Conservation (phyloP, 2,113 vertebrate species). For the Cyphomyrus discorhynchus region DNA sequence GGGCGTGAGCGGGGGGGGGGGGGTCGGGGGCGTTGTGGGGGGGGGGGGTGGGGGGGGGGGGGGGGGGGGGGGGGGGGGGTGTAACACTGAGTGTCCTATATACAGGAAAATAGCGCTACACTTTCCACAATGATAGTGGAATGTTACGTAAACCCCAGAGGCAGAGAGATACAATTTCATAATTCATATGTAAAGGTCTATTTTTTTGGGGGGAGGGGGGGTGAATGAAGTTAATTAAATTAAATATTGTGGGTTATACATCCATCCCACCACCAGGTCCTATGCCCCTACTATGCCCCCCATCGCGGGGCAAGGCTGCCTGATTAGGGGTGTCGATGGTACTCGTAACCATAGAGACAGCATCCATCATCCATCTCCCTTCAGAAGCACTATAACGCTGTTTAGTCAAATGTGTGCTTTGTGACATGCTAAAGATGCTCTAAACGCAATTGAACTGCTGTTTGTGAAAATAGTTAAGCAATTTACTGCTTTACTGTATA, state of each 20-base stretch:
- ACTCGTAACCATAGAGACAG: neutral
- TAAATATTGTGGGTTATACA: neutral
- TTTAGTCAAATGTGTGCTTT: neutral
- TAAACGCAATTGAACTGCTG: neutral
- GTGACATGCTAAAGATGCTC: neutral
- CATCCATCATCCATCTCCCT: neutral
- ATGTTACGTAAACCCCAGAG: neutral
- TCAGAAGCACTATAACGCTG: neutral
- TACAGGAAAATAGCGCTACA: neutral
- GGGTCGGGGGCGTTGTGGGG: neutral
- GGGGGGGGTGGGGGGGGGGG: neutral
- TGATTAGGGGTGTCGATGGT: neutral
- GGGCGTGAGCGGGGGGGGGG: too few species aligned
- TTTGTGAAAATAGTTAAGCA: neutral
- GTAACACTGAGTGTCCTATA: too few species aligned
- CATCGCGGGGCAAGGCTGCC: neutral
- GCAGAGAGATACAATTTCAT: neutral
- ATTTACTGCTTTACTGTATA: neutral
- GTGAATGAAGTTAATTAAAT: neutral
- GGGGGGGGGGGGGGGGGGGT: neutral
- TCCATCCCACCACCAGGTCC: neutral
- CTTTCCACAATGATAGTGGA: neutral
- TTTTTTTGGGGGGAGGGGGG: neutral
- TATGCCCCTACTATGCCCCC: neutral
- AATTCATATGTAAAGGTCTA: neutral